Percentiles rank a stretch among this genome's conserved stretches.
Evolutionary conservation across 30 jellyfish, hydroid and myxozoan genomes (phyloP).

Genomic region (Cassiopea xamachana): DNA sequence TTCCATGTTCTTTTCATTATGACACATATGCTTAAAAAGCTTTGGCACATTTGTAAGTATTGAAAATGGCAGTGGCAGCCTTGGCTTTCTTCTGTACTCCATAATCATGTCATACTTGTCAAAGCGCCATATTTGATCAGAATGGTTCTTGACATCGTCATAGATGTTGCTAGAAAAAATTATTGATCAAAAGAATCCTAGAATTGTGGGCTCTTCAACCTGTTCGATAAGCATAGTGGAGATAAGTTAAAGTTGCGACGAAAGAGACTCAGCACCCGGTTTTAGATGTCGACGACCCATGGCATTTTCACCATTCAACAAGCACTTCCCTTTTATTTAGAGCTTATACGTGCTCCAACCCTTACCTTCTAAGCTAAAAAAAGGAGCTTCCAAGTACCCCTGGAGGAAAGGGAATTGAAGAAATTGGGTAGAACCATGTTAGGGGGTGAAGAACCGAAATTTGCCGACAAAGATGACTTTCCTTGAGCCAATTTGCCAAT

Average conservation of each 20-base stretch:
- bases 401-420: no score
- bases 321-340: no score
- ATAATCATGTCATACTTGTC: slow-evolving; percentile 77
- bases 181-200: not conserved
- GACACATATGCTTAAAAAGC: slow-evolving; percentile 16
- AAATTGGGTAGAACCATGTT: no score
- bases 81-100: slow-evolving; percentile 70
- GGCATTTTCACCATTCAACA: no score
- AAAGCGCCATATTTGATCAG: slow-evolving; percentile 77
- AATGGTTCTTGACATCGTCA: slow-evolving; percentile 51
- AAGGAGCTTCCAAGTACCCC: no score
- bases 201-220: not conserved
- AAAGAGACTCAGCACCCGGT: no score
- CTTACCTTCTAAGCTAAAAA: no score
- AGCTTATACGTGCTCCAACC: no score
- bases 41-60: slow-evolving; percentile 42
- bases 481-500: no score
- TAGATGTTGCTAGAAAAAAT: slow-evolving; percentile 68
- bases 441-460: no score
- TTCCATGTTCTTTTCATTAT: not conserved
- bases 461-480: no score
- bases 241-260: not conserved
- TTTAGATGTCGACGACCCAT: no score
- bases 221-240: not conserved
- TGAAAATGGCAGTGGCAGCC: slow-evolving; percentile 74